Conservation (phyloP, 1,140 invertebrate genomes). For the Diprion similis region DNA sequence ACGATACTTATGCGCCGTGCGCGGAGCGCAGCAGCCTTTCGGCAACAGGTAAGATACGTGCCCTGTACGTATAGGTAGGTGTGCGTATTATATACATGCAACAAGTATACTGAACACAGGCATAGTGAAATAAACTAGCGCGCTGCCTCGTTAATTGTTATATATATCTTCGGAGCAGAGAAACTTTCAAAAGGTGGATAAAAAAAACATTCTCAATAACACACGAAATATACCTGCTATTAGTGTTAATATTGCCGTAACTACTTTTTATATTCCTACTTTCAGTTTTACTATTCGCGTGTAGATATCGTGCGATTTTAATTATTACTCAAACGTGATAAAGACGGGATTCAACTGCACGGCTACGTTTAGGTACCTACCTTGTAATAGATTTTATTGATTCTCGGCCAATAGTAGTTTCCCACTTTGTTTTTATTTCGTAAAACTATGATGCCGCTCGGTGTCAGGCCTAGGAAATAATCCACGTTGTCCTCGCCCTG, state of each 20-base stretch:
- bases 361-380: constrained; percentile 33
- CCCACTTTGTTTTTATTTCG: constrained; percentile 97
- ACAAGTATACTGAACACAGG: neutral
- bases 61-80: too few relatives aligned
- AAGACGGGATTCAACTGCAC: constrained; percentile 2
- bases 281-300: constrained; percentile 8
- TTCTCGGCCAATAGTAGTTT: constrained; percentile 98
- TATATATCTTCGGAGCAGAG: too few relatives aligned
- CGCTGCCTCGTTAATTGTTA: too few relatives aligned
- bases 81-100: too few relatives aligned
- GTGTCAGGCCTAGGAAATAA: constrained; percentile 96
- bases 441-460: constrained; percentile 95
- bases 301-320: neutral
- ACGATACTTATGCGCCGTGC: neutral
- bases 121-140: neutral
- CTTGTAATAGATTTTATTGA: constrained; percentile 95
- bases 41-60: too few relatives aligned
- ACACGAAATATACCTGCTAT: too few relatives aligned
- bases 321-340: too few relatives aligned
- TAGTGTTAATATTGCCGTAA: neutral
- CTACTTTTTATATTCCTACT: constrained; percentile 6
- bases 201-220: too few relatives aligned
- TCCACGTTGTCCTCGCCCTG: constrained; percentile 97
- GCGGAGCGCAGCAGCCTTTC: too few relatives aligned
- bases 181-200: too few relatives aligned